Percentiles rank a stretch among this genome's conserved stretches.
Evolutionary conservation across 2,888 invertebrate species (phyloP).

Genomic region (Rutpela maculata): DNA sequence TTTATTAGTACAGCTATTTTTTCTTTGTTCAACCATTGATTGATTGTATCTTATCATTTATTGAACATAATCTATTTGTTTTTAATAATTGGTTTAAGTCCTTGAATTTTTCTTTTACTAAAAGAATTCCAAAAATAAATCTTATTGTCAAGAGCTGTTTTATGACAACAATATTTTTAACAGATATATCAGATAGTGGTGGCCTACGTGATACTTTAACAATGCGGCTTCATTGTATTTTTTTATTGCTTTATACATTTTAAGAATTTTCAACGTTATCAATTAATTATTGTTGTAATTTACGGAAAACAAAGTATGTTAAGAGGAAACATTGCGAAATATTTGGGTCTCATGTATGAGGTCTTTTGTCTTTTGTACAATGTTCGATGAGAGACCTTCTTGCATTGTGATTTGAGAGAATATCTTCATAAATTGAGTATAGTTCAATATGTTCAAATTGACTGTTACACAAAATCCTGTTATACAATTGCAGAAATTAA

Average conservation of each 20-base stretch:
- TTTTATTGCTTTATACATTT: slow-evolving; percentile 32
- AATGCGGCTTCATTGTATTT: slow-evolving; percentile 17
- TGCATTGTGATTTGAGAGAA: no score
- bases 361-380: no score
- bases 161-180: slow-evolving; percentile 40
- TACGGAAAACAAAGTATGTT: slow-evolving; percentile 1
- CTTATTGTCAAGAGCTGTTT: slow-evolving; percentile 41
- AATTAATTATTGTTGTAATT: slow-evolving; percentile 7
- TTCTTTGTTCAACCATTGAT: slow-evolving; percentile 51
- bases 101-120: slow-evolving; percentile 53
- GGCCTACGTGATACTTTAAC: slow-evolving; percentile 36
- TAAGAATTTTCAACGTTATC: slow-evolving; percentile 34
- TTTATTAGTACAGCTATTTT: slow-evolving; percentile 48
- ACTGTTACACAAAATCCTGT: no score
- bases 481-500: no score
- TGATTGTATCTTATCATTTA: slow-evolving; percentile 58
- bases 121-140: slow-evolving; percentile 45
- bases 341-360: neutral
- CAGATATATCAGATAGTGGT: slow-evolving; percentile 34
- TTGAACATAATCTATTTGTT: slow-evolving; percentile 58
- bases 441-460: no score
- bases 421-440: no score
- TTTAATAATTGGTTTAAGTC: slow-evolving; percentile 52
- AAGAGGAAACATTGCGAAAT: neutral
- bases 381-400: no score